Evolutionary conservation across 2,888 invertebrate species (phyloP), one percentile per base, ranked within the genome.

Genomic region (Chrysolina americana): DNA sequence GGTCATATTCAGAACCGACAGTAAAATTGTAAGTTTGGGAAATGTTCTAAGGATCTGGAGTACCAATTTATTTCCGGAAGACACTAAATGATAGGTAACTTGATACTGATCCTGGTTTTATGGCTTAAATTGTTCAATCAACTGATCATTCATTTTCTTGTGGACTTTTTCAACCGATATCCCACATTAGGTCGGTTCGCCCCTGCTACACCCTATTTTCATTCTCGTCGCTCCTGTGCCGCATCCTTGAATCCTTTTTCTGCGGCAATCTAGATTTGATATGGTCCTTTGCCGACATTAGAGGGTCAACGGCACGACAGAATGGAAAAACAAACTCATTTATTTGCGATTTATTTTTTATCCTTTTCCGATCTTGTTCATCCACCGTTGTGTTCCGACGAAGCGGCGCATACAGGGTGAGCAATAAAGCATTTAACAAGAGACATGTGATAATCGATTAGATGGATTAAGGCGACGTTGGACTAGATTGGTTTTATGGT

Each of bases 301-400:
- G 76, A 71, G 80, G 81, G 81, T 81, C 81, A 79, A 78, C 75
- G 80, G 78, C 81, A 78, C 75, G 75, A 76, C 77, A 64, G 76
- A 81, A 78, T 80, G 75, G 78, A 75, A 76, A 79, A 81, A 80
- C 80, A 78, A 76, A 79, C 79, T 81, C 79, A 79, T 80, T 75
- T 73, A 78, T 80, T 79, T 75, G 76, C 78, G 65, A 76, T 78
- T 77, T 72, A 44, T 74, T 74, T 75, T 73, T 78, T 74, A 76
- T 78, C 73, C 65, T 63, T 66, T 59, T 36, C 17, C 44, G 53
- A 70, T 74, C 75, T 75, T 77, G 75, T 64, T 65, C 75, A 76
- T 59, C 71, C 68, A 74, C 73, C 74, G 76, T 76, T 76, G 73
- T 9, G 13, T 53, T 53, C 53, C 19, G 53, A 53, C 53, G 21